Conservation (phyloP, 2,888 invertebrate species). For the Hydrotaea cyrtoneurina region DNA sequence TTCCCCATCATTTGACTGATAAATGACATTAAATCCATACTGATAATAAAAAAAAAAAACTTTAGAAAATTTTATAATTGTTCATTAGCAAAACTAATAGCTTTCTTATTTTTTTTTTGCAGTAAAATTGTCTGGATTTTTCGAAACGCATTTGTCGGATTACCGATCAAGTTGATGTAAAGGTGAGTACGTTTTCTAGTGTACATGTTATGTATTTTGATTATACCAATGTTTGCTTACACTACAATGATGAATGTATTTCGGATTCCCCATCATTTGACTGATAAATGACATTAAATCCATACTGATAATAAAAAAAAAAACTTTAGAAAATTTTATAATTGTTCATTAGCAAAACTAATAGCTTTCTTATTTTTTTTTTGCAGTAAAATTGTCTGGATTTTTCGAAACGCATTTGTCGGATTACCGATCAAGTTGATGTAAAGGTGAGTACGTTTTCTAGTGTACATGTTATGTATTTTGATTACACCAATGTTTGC, state of each 20-base stretch:
- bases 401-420: too few relatives aligned
- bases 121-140: not conserved
- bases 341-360: not conserved
- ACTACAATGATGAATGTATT: constrained; percentile 66
- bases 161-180: not conserved
- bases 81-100: not conserved
- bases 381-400: not conserved
- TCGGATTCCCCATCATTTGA: constrained; percentile 73
- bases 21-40: constrained; percentile 70
- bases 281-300: constrained; percentile 70
- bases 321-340: not conserved
- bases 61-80: not conserved
- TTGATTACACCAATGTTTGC: too few relatives aligned
- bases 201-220: too few relatives aligned
- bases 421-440: too few relatives aligned
- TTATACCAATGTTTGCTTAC: too few relatives aligned
- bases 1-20: constrained; percentile 72
- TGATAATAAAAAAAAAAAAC: constrained; percentile 45
- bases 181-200: not conserved
- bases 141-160: too few relatives aligned
- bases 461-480: too few relatives aligned
- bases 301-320: constrained; percentile 57
- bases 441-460: not conserved
- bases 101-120: not conserved
- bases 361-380: not conserved